Base-by-base conservation (phyloP, 2,797 vertebrate species). In the Pipistrellus pipistrellus region DNA sequence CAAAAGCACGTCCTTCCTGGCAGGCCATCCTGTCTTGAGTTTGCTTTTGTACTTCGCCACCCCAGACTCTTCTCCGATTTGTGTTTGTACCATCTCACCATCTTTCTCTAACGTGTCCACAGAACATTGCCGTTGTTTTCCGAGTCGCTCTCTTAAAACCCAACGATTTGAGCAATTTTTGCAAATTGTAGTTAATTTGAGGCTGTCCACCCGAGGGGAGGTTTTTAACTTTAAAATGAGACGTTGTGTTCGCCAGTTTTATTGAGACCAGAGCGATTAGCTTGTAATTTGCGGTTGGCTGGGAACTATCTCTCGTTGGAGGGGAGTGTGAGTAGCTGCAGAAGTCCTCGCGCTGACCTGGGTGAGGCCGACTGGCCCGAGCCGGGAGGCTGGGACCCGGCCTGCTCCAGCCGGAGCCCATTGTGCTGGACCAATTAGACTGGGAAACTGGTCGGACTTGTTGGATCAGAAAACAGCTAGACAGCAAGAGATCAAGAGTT, bases 161-260 rank as follows among this genome's bases (percentile, higher is more conserved):
- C 91, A 93, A 75, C 14, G 27, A 85, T 93, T 72, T 81, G 89
- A 59, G 48, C 14, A 41, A 81, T 78, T 93, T 71, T 93, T 85
- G 25, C 69, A 95, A 95, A 95, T 30, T 75, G 38, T 91, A 83
- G 57, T 94, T 94, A 92, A 95, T 94, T 95, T 88, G 85, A 95
- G 85, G 11, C 77, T 85, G 11, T 84, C 57, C 82, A 64, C 15
- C 21, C 12, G 46, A 55, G 14, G 57, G 78, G 57, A 86, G 32
- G 57, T 57, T 95, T 93, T 91, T 72, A 38, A 88, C 48, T 91
- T 92, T 88, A 86, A 92, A 96, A 91, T 82, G 85, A 92, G 48
- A 91, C 84, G 41, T 75, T 77, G 78, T 85, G 69, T 93, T 94
- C 55, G 18, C 82, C 66, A 90, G 44, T 95, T 90, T 97, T 93